Evolutionary conservation across 2,113 vertebrate species (phyloP).

Genomic region (Amazona guildingii): DNA sequence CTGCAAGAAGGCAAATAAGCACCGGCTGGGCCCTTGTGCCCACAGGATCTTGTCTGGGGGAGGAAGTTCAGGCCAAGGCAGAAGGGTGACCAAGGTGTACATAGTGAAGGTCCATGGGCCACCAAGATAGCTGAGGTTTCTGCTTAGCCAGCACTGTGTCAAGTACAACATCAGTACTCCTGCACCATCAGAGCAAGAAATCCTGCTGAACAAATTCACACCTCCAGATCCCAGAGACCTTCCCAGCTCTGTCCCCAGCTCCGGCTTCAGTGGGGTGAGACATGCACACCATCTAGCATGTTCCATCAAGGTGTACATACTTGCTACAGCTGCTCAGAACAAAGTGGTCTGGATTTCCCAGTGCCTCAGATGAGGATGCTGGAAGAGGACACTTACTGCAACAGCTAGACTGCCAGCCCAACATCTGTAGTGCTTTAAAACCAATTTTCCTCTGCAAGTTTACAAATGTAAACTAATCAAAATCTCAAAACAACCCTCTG

Average conservation of each 20-base stretch:
- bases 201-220: background rate
- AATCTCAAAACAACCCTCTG: constrained; percentile 49
- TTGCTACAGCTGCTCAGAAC: background rate
- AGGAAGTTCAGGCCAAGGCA: background rate
- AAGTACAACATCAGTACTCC: background rate
- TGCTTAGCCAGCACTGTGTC: background rate
- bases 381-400: background rate
- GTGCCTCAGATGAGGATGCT: background rate
- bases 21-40: background rate
- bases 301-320: background rate
- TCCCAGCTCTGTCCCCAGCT: background rate
- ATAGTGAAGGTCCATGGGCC: background rate
- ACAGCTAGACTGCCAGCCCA: background rate
- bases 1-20: background rate
- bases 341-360: background rate
- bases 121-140: background rate
- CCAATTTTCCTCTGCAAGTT: background rate
- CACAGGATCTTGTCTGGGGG: background rate
- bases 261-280: background rate
- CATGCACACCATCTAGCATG: background rate
- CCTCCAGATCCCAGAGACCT: background rate
- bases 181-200: background rate
- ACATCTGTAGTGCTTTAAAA: background rate
- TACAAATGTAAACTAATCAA: constrained; percentile 2
- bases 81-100: background rate